phyloP scores from a whole-genome alignment of 2,888 invertebrate genomes.

The Theretra japonica region DNA sequence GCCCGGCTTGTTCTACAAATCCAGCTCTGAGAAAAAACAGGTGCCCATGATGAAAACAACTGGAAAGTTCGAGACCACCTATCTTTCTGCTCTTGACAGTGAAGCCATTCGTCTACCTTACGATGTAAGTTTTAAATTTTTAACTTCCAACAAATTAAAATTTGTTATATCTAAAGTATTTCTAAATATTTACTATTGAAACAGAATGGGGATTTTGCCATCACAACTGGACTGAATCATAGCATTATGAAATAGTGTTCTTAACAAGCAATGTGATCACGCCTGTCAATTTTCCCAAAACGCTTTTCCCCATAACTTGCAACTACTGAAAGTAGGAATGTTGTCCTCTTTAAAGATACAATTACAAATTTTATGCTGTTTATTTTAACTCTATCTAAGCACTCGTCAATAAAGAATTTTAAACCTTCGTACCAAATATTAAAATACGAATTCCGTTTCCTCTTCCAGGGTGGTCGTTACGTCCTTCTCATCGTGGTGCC shows the following conservation, averaged over 20 bases:
- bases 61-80: slow-evolving; percentile 86
- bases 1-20: slow-evolving; percentile 86
- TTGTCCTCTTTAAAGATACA: too few species aligned
- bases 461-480: slow-evolving; percentile 84
- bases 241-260: too few species aligned
- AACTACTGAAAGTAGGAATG: too few species aligned
- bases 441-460: neutral
- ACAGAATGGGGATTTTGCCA: too few species aligned
- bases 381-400: too few species aligned
- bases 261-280: too few species aligned
- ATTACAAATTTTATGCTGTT: too few species aligned
- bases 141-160: neutral
- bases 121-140: slow-evolving; percentile 79
- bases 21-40: slow-evolving; percentile 84
- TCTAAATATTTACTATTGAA: slow-evolving; percentile 7
- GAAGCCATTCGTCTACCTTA: slow-evolving; percentile 90
- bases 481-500: slow-evolving; percentile 85
- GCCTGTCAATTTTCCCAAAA: too few species aligned
- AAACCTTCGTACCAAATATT: neutral
- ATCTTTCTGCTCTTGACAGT: slow-evolving; percentile 86
- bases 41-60: slow-evolving; percentile 88
- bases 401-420: too few species aligned
- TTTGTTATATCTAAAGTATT: neutral
- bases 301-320: too few species aligned
- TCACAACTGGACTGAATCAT: too few species aligned